phyloP scores from a whole-genome alignment of 2,797 vertebrate genomes.

The Crocodylus rhombifer region DNA sequence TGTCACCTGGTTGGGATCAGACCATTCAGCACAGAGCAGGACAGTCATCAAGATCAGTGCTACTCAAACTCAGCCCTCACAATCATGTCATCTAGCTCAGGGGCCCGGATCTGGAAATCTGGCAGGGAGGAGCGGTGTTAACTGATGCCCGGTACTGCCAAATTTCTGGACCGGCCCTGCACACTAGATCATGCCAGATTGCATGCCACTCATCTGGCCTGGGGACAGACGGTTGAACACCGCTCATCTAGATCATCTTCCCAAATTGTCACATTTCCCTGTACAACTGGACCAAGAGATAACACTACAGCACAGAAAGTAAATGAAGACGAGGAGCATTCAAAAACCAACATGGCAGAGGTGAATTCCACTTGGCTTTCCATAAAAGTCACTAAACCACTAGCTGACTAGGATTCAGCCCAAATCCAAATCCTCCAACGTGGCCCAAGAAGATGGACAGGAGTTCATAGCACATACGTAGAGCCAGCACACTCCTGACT shows the following conservation, averaged over 20 bases:
- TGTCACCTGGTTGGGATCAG: background rate
- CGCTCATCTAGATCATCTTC: no score
- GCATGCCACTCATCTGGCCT: no score
- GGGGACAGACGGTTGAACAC: no score
- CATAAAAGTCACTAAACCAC: slow-evolving; percentile 26
- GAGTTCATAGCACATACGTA: background rate
- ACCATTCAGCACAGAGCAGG: background rate
- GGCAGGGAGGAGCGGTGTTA: no score
- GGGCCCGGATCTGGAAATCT: no score
- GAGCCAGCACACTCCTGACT: background rate
- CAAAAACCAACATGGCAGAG: background rate
- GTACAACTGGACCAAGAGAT: background rate
- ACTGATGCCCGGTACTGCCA: no score
- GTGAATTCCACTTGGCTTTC: background rate
- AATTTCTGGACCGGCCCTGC: no score
- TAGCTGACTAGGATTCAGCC: background rate
- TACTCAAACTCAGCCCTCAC: no score
- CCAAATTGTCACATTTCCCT: background rate
- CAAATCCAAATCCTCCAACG: slow-evolving; percentile 24
- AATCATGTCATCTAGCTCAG: no score
- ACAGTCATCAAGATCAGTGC: background rate
- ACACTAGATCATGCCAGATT: no score
- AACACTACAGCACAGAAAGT: background rate
- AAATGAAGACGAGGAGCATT: background rate
- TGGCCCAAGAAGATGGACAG: slow-evolving; percentile 39